Evolutionary conservation across 1,140 invertebrate species (phyloP).

Genomic region (Ips nitidus): DNA sequence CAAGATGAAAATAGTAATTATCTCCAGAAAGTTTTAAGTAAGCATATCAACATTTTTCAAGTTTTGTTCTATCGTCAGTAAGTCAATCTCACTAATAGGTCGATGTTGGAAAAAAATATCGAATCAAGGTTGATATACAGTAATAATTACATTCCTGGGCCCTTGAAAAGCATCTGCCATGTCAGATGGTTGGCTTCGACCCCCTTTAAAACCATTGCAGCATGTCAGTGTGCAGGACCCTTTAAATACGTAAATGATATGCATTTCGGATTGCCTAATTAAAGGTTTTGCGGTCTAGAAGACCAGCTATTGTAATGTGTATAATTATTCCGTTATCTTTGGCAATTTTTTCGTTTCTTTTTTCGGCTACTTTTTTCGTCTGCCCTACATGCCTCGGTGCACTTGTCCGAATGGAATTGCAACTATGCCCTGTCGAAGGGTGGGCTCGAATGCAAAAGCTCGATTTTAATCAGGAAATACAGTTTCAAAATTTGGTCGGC

Average conservation of each 20-base stretch:
- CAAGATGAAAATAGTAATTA: neutral
- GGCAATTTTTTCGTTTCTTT: slow-evolving; percentile 23
- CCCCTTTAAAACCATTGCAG: slow-evolving; percentile 27
- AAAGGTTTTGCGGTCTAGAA: slow-evolving; percentile 34
- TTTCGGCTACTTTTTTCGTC: slow-evolving; percentile 23
- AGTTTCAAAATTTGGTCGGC: no score
- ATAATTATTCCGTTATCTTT: slow-evolving; percentile 30
- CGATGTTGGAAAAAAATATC: no score
- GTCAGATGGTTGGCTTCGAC: slow-evolving; percentile 23
- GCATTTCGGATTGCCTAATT: slow-evolving; percentile 33
- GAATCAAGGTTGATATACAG: neutral
- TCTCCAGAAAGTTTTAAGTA: neutral
- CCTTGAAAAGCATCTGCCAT: slow-evolving; percentile 26
- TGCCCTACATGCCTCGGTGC: slow-evolving; percentile 15
- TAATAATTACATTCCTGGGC: slow-evolving; percentile 10
- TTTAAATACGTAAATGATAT: slow-evolving; percentile 36
- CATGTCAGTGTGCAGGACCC: slow-evolving; percentile 29
- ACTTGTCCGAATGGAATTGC: slow-evolving; percentile 16
- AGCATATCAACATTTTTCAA: neutral
- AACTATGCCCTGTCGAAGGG: slow-evolving; percentile 8
- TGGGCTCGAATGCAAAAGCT: neutral
- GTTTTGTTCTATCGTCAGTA: no score
- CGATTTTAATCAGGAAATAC: no score
- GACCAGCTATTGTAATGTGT: slow-evolving; percentile 27
- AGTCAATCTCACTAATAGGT: no score